Evolutionary conservation across 2,888 invertebrate species (phyloP).

Genomic region (Ischnus inquisitorius): DNA sequence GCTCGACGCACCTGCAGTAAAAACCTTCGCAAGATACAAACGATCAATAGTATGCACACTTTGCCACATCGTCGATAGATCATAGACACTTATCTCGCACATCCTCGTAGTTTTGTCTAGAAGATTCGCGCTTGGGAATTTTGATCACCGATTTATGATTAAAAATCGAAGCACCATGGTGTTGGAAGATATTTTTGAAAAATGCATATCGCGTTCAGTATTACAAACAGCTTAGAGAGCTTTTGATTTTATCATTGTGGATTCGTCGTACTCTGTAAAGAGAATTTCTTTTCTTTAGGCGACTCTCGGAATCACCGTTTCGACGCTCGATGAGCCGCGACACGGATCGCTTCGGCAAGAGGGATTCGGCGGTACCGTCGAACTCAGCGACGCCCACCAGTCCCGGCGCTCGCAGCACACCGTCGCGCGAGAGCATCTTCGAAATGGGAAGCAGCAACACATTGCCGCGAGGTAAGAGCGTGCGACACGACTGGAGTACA

Average conservation of each 20-base stretch:
- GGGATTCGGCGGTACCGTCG: slow-evolving; percentile 77
- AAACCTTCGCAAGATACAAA: slow-evolving; percentile 30
- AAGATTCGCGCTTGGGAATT: background rate
- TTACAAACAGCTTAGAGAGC: slow-evolving; percentile 19
- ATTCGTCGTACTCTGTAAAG: background rate
- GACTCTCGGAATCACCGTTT: slow-evolving; percentile 82
- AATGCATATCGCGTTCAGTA: slow-evolving; percentile 8
- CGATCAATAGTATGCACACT: slow-evolving; percentile 22
- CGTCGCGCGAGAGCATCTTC: slow-evolving; percentile 81
- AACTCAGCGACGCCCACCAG: slow-evolving; percentile 78
- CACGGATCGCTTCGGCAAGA: slow-evolving; percentile 79
- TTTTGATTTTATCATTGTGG: background rate
- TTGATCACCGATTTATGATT: background rate
- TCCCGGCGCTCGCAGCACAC: slow-evolving; percentile 76
- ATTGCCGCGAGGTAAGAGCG: slow-evolving; percentile 83
- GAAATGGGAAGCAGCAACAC: slow-evolving; percentile 82
- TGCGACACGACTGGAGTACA: slow-evolving; percentile 71
- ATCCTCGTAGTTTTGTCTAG: slow-evolving; percentile 42
- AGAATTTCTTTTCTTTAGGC: slow-evolving; percentile 72
- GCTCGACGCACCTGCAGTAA: slow-evolving; percentile 32
- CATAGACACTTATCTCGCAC: slow-evolving; percentile 53
- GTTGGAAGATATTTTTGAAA: slow-evolving; percentile 44
- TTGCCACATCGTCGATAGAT: slow-evolving; percentile 45
- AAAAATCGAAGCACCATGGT: slow-evolving; percentile 15
- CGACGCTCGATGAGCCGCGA: slow-evolving; percentile 82